These are phyloP conservation scores for Pseudopipra pipra DNA, from an alignment of 2,113 vertebrate species.

Conservation along the genomic window DNA sequence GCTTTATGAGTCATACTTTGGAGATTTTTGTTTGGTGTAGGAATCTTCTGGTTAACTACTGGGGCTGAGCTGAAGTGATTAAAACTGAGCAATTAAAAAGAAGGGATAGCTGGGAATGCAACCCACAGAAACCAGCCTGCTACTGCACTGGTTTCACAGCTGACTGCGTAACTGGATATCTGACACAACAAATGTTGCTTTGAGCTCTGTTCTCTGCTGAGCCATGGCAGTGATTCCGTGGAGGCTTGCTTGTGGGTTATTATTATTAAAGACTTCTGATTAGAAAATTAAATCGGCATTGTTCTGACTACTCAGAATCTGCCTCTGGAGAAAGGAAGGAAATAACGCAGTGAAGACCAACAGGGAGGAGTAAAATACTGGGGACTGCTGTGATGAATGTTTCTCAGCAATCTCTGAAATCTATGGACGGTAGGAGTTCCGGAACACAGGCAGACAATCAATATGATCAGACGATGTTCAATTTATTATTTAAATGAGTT, in stretches of 20 bases:
- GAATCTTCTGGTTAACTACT: not conserved
- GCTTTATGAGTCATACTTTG: not conserved
- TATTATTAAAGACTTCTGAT: not conserved
- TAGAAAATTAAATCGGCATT: not conserved
- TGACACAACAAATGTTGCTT: constrained; percentile 24
- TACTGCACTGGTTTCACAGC: constrained; percentile 6
- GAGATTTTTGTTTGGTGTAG: not conserved
- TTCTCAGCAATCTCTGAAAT: not conserved
- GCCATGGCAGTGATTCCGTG: not conserved
- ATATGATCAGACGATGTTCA: no score
- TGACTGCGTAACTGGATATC: not conserved
- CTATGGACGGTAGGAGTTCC: no score
- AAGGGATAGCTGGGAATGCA: not conserved
- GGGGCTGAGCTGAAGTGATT: constrained; percentile 2
- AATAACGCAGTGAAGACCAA: not conserved
- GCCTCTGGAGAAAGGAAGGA: not conserved
- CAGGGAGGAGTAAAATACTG: not conserved
- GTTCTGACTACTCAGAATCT: not conserved
- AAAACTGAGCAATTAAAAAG: constrained; percentile 1
- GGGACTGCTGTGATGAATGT: not conserved
- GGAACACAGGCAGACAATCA: no score
- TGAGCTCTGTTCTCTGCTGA: constrained; percentile 27
- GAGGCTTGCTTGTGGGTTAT: not conserved
- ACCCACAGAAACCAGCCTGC: not conserved
- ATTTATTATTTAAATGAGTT: no score